These are phyloP conservation scores for Odocoileus hemionus DNA, from an alignment of 2,113 vertebrate species.

Conservation along the genomic window DNA sequence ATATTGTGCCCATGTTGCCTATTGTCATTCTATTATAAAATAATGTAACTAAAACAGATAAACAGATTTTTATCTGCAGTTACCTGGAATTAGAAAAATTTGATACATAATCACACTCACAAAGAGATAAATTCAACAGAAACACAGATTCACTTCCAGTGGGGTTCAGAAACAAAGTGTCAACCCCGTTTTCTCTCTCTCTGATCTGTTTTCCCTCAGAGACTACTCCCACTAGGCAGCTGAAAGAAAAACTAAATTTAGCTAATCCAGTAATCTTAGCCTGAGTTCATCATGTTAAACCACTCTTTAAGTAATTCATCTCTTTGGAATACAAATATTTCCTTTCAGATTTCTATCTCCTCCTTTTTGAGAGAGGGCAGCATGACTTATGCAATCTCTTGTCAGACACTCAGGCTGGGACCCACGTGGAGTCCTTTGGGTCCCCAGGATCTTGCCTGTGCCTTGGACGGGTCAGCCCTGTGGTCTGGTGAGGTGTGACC, in stretches of 20 bases:
- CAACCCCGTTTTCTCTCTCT: not conserved
- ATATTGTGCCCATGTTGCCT: not conserved
- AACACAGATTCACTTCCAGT: not conserved
- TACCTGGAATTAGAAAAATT: not conserved
- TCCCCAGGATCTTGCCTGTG: not conserved
- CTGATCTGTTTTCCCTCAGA: not conserved
- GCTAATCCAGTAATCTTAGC: not conserved
- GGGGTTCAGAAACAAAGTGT: not conserved
- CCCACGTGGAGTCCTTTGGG: fast-evolving
- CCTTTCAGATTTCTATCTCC: not conserved
- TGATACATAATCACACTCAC: not conserved
- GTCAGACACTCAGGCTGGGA: not conserved
- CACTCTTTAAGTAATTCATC: not conserved
- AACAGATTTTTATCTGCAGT: not conserved
- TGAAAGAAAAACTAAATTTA: not conserved
- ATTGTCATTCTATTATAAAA: not conserved
- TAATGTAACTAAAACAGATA: not conserved
- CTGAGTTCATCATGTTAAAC: not conserved
- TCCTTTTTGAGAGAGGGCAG: not conserved
- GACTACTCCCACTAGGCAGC: not conserved
- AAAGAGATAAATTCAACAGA: not conserved
- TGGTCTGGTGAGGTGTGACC: not conserved
- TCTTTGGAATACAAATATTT: not conserved
- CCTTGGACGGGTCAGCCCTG: not conserved
- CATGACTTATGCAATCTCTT: not conserved